Conservation (phyloP, 2,888 invertebrate genomes). For the Drosophila testacea region DNA sequence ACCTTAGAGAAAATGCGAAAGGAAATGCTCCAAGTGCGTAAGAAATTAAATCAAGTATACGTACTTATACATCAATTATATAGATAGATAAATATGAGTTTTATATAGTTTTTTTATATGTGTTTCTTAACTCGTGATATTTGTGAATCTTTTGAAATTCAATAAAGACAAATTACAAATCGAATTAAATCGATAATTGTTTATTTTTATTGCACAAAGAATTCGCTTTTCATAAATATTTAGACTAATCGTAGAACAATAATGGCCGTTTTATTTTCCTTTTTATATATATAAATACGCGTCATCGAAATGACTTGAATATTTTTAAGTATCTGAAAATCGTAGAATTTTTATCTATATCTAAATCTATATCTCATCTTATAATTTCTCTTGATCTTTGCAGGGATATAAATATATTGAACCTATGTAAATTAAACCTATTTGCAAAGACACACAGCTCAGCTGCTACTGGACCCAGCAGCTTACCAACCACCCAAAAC, state of each 20-base stretch:
- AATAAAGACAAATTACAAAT: conserved; percentile 44
- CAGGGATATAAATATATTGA: conserved; percentile 65
- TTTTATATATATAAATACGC: conserved; percentile 40
- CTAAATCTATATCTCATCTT: background rate
- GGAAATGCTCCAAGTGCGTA: conserved; percentile 27
- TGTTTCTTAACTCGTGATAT: conserved; percentile 3
- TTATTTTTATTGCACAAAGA: conserved; percentile 52
- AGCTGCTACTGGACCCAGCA: conserved; percentile 45
- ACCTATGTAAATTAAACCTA: conserved; percentile 46
- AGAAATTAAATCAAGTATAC: conserved; percentile 3
- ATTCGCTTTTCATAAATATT: conserved; percentile 61
- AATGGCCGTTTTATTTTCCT: conserved; percentile 28
- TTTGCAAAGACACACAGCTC: conserved; percentile 27
- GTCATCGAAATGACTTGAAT: conserved; percentile 43
- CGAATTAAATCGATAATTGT: conserved; percentile 41
- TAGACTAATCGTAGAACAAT: conserved; percentile 34
- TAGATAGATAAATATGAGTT: conserved; percentile 9
- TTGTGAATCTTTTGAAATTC: conserved; percentile 23
- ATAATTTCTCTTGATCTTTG: background rate
- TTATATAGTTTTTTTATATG: conserved; percentile 9
- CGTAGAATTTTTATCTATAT: background rate
- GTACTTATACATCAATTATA: conserved; percentile 6
- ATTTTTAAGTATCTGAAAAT: background rate
- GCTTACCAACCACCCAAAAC: conserved; percentile 8
- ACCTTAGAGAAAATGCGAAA: conserved; percentile 6